Evolutionary conservation across 2,113 vertebrate species (phyloP).

Genomic region (Onychostoma macrolepis): DNA sequence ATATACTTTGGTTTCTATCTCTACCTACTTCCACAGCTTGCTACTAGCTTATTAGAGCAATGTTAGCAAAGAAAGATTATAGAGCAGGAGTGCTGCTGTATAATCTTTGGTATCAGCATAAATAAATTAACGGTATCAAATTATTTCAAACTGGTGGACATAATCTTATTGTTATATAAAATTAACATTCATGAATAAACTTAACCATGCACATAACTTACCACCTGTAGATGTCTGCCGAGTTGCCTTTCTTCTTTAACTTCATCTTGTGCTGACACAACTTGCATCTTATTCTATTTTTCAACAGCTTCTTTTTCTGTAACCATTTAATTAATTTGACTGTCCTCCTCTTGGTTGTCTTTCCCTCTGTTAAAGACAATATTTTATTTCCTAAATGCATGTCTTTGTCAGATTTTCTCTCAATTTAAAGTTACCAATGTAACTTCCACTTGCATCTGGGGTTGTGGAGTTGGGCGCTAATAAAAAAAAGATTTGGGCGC

Average conservation of each 20-base stretch:
- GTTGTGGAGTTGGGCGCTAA: neutral
- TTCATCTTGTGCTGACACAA: constrained; percentile 18
- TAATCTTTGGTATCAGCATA: no score
- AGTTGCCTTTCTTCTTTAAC: constrained; percentile 20
- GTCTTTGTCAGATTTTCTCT: neutral
- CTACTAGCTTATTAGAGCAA: no score
- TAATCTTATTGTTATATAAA: no score
- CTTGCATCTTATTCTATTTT: neutral
- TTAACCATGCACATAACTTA: constrained; percentile 20
- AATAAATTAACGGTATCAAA: no score
- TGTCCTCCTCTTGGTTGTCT: constrained; percentile 12
- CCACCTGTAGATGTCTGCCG: constrained; percentile 5
- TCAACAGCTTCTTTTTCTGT: constrained; percentile 12
- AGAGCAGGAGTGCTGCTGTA: no score
- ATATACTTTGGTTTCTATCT: no score
- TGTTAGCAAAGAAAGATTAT: no score
- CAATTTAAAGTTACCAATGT: neutral
- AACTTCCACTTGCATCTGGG: neutral
- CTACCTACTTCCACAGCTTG: no score
- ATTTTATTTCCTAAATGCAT: constrained; percentile 7
- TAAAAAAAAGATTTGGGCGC: no score
- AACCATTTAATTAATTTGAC: constrained; percentile 22
- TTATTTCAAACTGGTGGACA: no score
- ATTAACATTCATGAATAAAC: neutral
- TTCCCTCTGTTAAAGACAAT: neutral